phyloP scores from a whole-genome alignment of 1,140 invertebrate species.

The Maconellicoccus hirsutus region DNA sequence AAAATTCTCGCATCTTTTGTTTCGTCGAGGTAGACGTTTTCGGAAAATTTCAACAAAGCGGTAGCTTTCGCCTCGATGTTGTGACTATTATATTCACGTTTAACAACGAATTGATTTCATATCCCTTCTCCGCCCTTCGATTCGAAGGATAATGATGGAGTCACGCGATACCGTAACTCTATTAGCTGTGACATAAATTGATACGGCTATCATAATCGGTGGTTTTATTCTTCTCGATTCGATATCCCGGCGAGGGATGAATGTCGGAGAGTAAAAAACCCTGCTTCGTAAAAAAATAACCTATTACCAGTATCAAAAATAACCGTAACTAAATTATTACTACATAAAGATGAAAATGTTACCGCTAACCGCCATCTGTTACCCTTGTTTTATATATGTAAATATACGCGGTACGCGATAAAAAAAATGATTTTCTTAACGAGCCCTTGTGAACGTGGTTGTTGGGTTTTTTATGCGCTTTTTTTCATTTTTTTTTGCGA shows the following conservation, averaged over 20 bases:
- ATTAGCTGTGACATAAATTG: slow-evolving; percentile 14
- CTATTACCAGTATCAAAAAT: slow-evolving; percentile 16
- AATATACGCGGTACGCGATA: too few relatives aligned
- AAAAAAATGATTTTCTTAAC: too few relatives aligned
- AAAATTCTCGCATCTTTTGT: neutral
- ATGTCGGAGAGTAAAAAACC: neutral
- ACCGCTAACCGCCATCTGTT: slow-evolving; percentile 19
- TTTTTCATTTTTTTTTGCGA: too few relatives aligned
- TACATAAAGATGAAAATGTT: slow-evolving; percentile 20
- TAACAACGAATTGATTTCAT: neutral
- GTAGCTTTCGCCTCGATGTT: too few relatives aligned
- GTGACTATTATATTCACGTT: neutral
- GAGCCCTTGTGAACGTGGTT: too few relatives aligned
- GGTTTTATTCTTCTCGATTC: too few relatives aligned
- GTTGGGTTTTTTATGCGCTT: too few relatives aligned
- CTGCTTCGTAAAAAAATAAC: neutral
- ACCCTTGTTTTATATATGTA: neutral
- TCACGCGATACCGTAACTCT: neutral
- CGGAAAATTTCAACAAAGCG: too few relatives aligned
- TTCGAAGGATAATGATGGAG: neutral
- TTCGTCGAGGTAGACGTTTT: too few relatives aligned
- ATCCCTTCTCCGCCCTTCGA: neutral
- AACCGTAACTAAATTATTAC: slow-evolving; percentile 20
- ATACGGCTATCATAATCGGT: slow-evolving; percentile 17
- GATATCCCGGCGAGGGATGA: neutral